Evolutionary conservation across 1,140 invertebrate species (phyloP).

Genomic region (Orius insidiosus): DNA sequence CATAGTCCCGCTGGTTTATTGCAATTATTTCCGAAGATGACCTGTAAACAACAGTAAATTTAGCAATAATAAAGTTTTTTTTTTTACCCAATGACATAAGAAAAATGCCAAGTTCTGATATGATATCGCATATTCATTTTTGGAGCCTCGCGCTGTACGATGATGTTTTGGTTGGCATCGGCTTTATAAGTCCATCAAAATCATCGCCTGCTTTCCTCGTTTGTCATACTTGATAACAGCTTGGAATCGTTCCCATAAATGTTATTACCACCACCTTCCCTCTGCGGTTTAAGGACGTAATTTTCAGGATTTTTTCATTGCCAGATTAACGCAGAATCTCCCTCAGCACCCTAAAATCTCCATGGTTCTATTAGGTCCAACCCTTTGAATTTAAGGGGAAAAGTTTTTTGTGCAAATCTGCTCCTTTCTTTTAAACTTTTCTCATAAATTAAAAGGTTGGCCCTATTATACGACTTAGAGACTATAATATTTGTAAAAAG

Average conservation of each 20-base stretch:
- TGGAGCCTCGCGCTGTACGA: slow-evolving; percentile 35
- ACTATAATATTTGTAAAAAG: slow-evolving; percentile 85
- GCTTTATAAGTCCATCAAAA: slow-evolving; percentile 87
- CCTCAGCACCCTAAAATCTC: slow-evolving; percentile 43
- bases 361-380: no score
- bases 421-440: no score
- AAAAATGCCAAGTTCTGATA: slow-evolving; percentile 90
- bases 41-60: slow-evolving; percentile 30
- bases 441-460: no score
- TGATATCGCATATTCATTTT: slow-evolving; percentile 37
- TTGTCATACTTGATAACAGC: slow-evolving; percentile 5
- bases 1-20: slow-evolving; percentile 75
- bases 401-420: no score
- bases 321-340: slow-evolving; percentile 59
- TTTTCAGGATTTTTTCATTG: slow-evolving; percentile 58
- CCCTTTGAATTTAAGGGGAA: no score
- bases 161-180: slow-evolving; percentile 66
- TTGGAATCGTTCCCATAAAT: slow-evolving; percentile 59
- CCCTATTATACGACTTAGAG: no score
- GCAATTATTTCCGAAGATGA: slow-evolving; percentile 42
- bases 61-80: slow-evolving; percentile 3
- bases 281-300: slow-evolving; percentile 92
- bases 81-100: slow-evolving; percentile 68
- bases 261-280: slow-evolving; percentile 95
- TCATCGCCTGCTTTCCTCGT: slow-evolving; percentile 65